phyloP scores from a whole-genome alignment of 2,113 vertebrate species.

The Eulacestoma nigropectus region DNA sequence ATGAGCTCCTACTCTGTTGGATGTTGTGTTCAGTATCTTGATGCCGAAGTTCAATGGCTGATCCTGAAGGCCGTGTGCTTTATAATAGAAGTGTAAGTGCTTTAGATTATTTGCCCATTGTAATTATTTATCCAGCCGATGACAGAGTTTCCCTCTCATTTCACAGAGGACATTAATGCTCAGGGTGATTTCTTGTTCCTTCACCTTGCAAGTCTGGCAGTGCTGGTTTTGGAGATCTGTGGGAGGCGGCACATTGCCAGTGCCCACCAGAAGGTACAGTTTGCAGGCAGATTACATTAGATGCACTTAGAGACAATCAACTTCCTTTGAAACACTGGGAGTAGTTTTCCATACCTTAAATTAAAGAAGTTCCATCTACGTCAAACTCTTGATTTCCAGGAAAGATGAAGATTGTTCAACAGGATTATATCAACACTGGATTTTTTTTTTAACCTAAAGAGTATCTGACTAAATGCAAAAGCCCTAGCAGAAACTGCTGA shows the following conservation, averaged over 20 bases:
- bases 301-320: not conserved
- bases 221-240: not conserved
- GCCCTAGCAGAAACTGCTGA: slow-evolving; percentile 36
- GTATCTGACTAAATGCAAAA: slow-evolving; percentile 46
- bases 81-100: not conserved
- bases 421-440: slow-evolving; percentile 62
- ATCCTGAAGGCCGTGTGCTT: not conserved
- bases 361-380: slow-evolving; percentile 44
- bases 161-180: not conserved
- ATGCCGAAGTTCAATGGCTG: not conserved
- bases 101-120: not conserved
- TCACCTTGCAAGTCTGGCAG: not conserved
- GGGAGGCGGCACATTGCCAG: not conserved
- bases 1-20: not conserved
- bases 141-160: not conserved
- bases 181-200: not conserved
- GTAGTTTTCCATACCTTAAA: slow-evolving; percentile 11
- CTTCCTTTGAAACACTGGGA: not conserved
- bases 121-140: not conserved
- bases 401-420: slow-evolving; percentile 22
- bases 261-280: not conserved
- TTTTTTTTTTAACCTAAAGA: slow-evolving; percentile 63
- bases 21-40: not conserved
- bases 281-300: not conserved
- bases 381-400: slow-evolving; percentile 65